Base-by-base conservation (phyloP, 2,888 invertebrate genomes). In the Trichogramma evanescens region DNA sequence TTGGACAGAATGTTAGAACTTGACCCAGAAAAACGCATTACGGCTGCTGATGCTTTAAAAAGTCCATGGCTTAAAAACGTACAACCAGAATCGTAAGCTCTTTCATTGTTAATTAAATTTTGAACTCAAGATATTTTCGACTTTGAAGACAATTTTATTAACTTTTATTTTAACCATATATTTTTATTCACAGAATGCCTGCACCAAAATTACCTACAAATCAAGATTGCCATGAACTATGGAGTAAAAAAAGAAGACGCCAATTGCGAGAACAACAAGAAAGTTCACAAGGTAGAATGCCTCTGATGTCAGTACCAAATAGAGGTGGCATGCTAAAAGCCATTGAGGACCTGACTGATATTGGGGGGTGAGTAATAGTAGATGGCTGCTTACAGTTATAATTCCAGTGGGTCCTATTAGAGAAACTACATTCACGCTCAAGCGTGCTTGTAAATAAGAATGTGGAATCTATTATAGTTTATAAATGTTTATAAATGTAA, bases 151-250 rank as follows among this genome's bases (percentile, higher is more conserved):
- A 49, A 53, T 40, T 44, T 6, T 26, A 4, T 54, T 50, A 62
- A 13, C 6, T 5, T 50, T 41, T 44, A 38, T 43, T 43, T 38
- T 9, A 58, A 41, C 13, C 13, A 38, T 7, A n/a, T 38, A n/a
- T 50, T 53, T 42, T 42, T 63, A 60, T 43, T 61, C 77, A 46
- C 76, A 92, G 92, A 79, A 91, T 93, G 88, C 83, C 88, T 54
- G 87, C 88, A 1, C 91, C 92, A 0, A 87, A 88, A 77, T 80
- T 98, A 66, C 97, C 97, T 0, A 92, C 89, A 42, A 93, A 93
- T 89, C 97, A 99, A 80, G 98, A 99, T 80, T 99, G 99, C 77
- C 98, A 99, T 81, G 99, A 99, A 80, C 83, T 99, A 74, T 99
- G 98, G 97, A 94, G 95, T 71, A 99, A 99, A 80, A 93, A 92